Evolutionary conservation across 2,888 invertebrate genomes (phyloP), one percentile per base, ranked within the genome.

Genomic region (Caenorhabditis sp.): DNA sequence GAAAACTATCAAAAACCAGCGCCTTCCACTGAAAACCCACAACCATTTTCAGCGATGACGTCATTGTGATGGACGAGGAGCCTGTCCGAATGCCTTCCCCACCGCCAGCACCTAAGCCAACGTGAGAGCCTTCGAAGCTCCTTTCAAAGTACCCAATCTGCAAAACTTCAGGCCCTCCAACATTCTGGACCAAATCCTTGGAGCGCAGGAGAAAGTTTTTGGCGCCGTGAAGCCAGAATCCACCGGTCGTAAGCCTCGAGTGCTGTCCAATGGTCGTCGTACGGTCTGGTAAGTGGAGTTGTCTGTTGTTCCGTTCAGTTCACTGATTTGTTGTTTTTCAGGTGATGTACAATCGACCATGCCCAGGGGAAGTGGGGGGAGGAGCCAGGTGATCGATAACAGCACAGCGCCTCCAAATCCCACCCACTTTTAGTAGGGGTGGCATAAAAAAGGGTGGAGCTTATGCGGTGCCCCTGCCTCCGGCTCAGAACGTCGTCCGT

Each of bases 21-120:
- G n/a, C n/a, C n/a, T n/a, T n/a, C n/a, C n/a, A n/a, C n/a, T n/a
- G n/a, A n/a, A n/a, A n/a, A n/a, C n/a, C n/a, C n/a, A n/a, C n/a
- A n/a, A n/a, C n/a, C n/a, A n/a, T 18, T 44, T 67, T 8, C 67
- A 67, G 67, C 40, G 55, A 67, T 55, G 67, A 67, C 26, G 67
- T 67, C 53, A 40, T 67, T n/a, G 67, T 67, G 5, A 22, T 67
- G 11, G 67, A 67, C 37, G 64, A 50, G 15, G 67, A 53, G 24
- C 35, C 28, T 13, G 11, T 40, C n/a, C 18, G 11, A 5, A 20
- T 8, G 22, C 37, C 67, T 9, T n/a, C 55, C 5, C 67, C 55
- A 9, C 67, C 67, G 18, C 22, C 37, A 24, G 32, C 53, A 15
- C 15, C 67, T 5, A 67, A 67, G 55, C 67, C 67, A 22, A 67